These are phyloP conservation scores for Varroa destructor DNA, from an alignment of 1,140 invertebrate genomes.

Conservation along the genomic window DNA sequence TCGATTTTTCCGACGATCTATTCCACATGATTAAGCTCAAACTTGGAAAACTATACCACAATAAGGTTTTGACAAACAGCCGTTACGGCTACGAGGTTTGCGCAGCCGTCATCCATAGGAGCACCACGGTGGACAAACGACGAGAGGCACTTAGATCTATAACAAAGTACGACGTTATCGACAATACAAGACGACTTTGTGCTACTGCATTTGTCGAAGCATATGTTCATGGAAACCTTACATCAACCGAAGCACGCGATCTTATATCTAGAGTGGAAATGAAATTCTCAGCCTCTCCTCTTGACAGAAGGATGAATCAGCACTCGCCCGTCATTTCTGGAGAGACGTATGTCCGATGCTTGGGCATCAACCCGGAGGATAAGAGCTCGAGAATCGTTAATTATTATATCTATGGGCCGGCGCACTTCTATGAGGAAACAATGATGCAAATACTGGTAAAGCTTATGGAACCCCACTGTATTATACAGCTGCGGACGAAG, in stretches of 20 bases:
- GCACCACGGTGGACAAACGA: neutral
- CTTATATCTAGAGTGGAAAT: neutral
- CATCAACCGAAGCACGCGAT: neutral
- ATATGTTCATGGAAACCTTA: constrained; percentile 10
- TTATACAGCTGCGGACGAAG: constrained; percentile 8
- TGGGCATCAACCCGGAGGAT: constrained; percentile 8
- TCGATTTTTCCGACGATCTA: constrained; percentile 15
- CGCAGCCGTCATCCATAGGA: no score
- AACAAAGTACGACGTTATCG: constrained; percentile 6
- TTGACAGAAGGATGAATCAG: neutral
- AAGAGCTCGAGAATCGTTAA: constrained; percentile 4
- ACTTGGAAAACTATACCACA: neutral
- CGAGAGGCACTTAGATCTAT: neutral
- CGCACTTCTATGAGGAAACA: constrained; percentile 1
- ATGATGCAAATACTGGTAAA: neutral
- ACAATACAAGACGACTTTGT: neutral
- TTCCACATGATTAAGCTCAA: constrained; percentile 2
- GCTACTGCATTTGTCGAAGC: neutral
- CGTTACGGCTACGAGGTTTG: no score
- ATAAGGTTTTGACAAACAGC: neutral
- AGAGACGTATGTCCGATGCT: constrained; percentile 1
- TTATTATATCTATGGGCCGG: constrained; percentile 5
- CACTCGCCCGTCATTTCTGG: neutral
- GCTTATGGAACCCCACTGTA: constrained; percentile 1
- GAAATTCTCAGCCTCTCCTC: neutral